A percentile compares a stretch with the other conserved stretches of the same genome.
These are phyloP conservation scores for Paratilapia polleni DNA, from an alignment of 2,113 vertebrate species.

Conservation along the genomic window DNA sequence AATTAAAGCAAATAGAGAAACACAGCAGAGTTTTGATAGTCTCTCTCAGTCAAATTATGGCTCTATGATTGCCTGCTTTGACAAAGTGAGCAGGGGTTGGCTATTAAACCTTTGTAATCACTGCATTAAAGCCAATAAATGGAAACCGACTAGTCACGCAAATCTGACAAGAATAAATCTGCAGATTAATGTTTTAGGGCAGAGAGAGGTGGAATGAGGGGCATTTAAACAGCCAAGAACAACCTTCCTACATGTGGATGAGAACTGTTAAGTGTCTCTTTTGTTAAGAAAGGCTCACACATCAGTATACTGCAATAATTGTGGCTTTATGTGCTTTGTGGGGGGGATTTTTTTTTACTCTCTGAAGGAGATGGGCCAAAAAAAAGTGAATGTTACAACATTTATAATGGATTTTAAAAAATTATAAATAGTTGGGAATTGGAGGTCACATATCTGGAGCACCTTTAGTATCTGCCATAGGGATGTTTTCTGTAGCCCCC, in stretches of 20 bases:
- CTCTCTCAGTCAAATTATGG: background rate
- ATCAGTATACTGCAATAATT: slow-evolving; percentile 57
- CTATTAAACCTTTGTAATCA: slow-evolving; percentile 5
- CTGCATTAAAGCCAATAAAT: slow-evolving; percentile 45
- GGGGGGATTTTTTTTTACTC: slow-evolving; percentile 48
- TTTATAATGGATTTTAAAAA: slow-evolving; percentile 71
- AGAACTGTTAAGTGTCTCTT: slow-evolving; percentile 64
- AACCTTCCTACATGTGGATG: slow-evolving; percentile 81
- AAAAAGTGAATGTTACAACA: slow-evolving; percentile 46
- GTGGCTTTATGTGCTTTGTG: slow-evolving; percentile 74
- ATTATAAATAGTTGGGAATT: slow-evolving; percentile 85
- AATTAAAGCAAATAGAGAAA: background rate
- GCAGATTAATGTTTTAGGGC: slow-evolving; percentile 42
- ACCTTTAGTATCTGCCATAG: slow-evolving; percentile 99
- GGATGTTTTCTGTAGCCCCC: slow-evolving; percentile 98
- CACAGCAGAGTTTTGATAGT: background rate
- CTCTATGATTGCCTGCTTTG: background rate
- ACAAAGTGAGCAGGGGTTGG: background rate
- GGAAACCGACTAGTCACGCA: slow-evolving; percentile 25
- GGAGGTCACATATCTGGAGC: slow-evolving; percentile 86
- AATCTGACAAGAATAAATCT: background rate
- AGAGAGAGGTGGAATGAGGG: slow-evolving; percentile 75
- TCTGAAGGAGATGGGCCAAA: slow-evolving; percentile 52
- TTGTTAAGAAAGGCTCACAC: slow-evolving; percentile 69
- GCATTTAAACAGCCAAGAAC: slow-evolving; percentile 80